Conservation (phyloP, 2,888 invertebrate genomes). For the Drosophila lacicola region DNA sequence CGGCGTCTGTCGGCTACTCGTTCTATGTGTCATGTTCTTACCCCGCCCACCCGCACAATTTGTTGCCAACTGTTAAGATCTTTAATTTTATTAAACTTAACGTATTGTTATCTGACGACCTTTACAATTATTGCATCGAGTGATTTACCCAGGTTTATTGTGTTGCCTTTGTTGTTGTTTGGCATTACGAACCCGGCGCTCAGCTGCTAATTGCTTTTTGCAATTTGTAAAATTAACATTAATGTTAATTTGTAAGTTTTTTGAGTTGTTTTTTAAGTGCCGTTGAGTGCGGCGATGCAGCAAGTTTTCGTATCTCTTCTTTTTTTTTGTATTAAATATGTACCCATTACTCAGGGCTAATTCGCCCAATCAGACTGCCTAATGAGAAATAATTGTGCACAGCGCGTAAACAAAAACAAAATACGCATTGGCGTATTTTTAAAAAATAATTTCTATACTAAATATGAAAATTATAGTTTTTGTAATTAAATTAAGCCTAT, state of each 20-base stretch:
- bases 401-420: conserved; percentile 1
- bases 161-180: conserved; percentile 22
- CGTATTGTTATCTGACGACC: conserved; percentile 16
- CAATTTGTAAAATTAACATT: conserved; percentile 58
- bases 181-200: conserved; percentile 9
- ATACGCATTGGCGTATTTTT: background rate
- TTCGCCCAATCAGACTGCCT: conserved; percentile 24
- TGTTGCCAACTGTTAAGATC: conserved; percentile 7
- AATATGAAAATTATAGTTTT: background rate
- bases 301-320: conserved; percentile 18
- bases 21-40: conserved; percentile 14
- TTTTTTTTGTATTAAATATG: conserved; percentile 17
- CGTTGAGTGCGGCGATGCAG: conserved; percentile 48
- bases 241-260: conserved; percentile 34
- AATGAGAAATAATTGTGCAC: conserved; percentile 40
- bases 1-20: background rate
- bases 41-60: no score
- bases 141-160: conserved; percentile 43
- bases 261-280: conserved; percentile 19
- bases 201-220: conserved; percentile 50
- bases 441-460: conserved; percentile 1
- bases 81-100: conserved; percentile 2
- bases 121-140: conserved; percentile 36
- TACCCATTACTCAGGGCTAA: conserved; percentile 44
- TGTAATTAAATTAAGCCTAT: background rate